Conservation (phyloP, 2,113 vertebrate species). For the Cnemophilus loriae region DNA sequence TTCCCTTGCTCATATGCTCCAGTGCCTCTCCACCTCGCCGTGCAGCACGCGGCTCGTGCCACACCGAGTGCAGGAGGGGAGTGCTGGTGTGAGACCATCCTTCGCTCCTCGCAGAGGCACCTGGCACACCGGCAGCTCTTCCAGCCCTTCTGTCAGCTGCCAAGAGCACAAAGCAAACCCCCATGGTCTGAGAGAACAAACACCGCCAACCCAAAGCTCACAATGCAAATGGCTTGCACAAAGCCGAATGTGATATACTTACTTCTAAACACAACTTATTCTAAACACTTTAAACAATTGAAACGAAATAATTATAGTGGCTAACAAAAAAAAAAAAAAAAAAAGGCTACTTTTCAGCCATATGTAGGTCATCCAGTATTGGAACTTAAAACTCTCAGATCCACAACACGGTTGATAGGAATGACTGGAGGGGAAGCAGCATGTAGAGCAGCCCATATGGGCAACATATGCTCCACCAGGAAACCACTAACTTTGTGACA, state of each 20-base stretch:
- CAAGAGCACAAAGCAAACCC: not conserved
- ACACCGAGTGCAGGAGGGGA: rapidly evolving
- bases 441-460: conserved; percentile 56
- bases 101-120: not conserved
- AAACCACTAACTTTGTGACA: conserved; percentile 39
- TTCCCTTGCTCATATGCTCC: rapidly evolving
- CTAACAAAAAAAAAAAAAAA: not conserved
- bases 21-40: rapidly evolving
- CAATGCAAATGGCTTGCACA: not conserved
- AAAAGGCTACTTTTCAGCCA: not conserved
- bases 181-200: not conserved
- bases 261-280: not conserved
- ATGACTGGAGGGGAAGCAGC: conserved; percentile 50
- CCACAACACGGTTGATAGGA: conserved; percentile 2
- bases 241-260: not conserved
- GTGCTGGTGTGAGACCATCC: not conserved
- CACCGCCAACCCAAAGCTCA: not conserved
- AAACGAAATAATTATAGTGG: not conserved
- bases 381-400: conserved; percentile 13
- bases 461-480: conserved; percentile 47
- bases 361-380: conserved; percentile 34
- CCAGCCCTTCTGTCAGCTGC: not conserved
- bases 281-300: not conserved
- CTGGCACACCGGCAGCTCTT: rapidly evolving
- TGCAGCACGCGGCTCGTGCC: rapidly evolving